phyloP scores from a whole-genome alignment of 2,797 vertebrate species.

The Pantherophis vulpinus region DNA sequence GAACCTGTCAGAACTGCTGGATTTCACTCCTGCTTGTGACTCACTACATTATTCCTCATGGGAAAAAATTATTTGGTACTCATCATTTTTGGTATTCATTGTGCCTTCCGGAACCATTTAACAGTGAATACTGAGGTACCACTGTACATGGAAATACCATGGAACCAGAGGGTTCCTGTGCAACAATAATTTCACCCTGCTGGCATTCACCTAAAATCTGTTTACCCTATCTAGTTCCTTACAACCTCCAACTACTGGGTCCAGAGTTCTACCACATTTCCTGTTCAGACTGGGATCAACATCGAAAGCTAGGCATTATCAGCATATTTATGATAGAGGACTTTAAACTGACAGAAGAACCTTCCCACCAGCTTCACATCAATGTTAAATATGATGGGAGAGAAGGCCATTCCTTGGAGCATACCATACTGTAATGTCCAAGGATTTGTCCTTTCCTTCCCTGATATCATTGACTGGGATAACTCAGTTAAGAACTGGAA shows the following conservation, averaged over 20 bases:
- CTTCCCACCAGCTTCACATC: neutral
- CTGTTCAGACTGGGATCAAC: neutral
- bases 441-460: neutral
- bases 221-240: neutral
- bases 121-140: neutral
- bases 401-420: neutral
- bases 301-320: neutral
- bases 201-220: neutral
- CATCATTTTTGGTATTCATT: neutral
- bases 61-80: neutral
- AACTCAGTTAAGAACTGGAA: neutral
- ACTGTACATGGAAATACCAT: neutral
- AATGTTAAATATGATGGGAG: neutral
- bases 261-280: neutral
- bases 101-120: neutral
- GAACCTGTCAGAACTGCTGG: too few species aligned
- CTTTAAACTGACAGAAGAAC: neutral
- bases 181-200: neutral
- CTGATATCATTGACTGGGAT: neutral
- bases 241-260: neutral
- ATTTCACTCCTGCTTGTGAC: neutral
- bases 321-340: neutral
- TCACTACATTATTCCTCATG: neutral
- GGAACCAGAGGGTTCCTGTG: neutral
- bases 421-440: neutral